These are phyloP conservation scores for Solenopsis fugax DNA, from an alignment of 1,140 invertebrate genomes.

Conservation along the genomic window DNA sequence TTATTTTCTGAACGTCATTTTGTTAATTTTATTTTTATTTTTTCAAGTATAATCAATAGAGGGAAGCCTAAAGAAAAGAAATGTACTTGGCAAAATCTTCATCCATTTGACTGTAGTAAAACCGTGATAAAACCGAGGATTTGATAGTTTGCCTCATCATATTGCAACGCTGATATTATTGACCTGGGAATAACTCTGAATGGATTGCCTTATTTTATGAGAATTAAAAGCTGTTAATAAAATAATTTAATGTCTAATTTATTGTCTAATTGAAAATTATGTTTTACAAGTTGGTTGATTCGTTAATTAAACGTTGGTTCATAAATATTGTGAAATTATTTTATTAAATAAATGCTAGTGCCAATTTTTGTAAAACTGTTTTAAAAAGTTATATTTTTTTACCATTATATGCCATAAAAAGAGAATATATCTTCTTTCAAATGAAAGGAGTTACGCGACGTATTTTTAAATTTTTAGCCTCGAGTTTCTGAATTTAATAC, in stretches of 20 bases:
- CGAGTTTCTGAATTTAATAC: slow-evolving; percentile 31
- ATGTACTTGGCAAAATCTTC: too few species aligned
- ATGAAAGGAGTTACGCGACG: not conserved
- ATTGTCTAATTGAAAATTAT: not conserved
- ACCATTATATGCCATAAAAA: not conserved
- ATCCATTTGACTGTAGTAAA: too few species aligned
- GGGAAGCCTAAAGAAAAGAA: too few species aligned
- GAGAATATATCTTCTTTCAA: not conserved
- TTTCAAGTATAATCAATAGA: too few species aligned
- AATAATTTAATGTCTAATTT: slow-evolving; percentile 1
- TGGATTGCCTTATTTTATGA: too few species aligned
- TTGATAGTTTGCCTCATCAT: too few species aligned
- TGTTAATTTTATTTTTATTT: too few species aligned
- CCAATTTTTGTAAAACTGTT: not conserved
- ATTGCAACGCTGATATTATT: too few species aligned
- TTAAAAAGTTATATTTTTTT: not conserved
- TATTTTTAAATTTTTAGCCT: slow-evolving; percentile 12
- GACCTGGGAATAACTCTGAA: too few species aligned
- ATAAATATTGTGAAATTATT: not conserved
- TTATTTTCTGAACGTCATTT: too few species aligned
- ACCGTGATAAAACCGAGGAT: too few species aligned
- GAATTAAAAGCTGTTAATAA: not conserved
- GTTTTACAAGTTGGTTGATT: not conserved
- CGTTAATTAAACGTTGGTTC: not conserved
- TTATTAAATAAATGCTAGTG: not conserved